phyloP scores from a whole-genome alignment of 2,797 vertebrate species.

The Molossus molossus region DNA sequence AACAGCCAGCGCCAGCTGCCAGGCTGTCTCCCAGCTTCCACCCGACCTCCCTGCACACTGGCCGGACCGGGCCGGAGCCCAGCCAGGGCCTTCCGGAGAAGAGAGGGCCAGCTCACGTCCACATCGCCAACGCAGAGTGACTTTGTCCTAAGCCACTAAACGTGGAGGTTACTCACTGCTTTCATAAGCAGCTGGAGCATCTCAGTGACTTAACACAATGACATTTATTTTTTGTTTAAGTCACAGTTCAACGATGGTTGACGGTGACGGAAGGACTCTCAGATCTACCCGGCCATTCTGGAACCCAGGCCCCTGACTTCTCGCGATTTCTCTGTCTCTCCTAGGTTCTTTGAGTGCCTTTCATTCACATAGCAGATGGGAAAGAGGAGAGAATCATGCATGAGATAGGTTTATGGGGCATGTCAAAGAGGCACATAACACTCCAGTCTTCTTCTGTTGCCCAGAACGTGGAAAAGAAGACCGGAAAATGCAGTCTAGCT shows the following conservation, averaged over 20 bases:
- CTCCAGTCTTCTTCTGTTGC: neutral
- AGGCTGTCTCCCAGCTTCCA: neutral
- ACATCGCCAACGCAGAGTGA: neutral
- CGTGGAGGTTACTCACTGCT: neutral
- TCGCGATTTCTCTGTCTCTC: neutral
- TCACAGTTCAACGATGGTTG: neutral
- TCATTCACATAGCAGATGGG: neutral
- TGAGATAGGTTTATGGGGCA: neutral
- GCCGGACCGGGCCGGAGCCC: neutral
- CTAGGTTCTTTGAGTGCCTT: neutral
- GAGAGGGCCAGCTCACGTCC: neutral
- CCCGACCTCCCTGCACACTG: neutral
- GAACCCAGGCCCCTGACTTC: neutral
- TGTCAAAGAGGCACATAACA: neutral
- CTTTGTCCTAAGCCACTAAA: neutral
- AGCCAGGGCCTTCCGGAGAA: neutral
- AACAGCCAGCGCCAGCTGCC: neutral
- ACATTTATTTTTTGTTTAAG: neutral
- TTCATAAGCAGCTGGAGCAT: neutral
- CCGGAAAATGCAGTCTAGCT: neutral
- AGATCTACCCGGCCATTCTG: neutral
- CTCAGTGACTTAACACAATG: neutral
- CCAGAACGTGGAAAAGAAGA: neutral
- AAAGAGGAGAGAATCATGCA: neutral
- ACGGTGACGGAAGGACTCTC: neutral